These are phyloP conservation scores for Heliopora coerulea DNA, from an alignment of 92 coral and sea anemone species.

Conservation along the genomic window DNA sequence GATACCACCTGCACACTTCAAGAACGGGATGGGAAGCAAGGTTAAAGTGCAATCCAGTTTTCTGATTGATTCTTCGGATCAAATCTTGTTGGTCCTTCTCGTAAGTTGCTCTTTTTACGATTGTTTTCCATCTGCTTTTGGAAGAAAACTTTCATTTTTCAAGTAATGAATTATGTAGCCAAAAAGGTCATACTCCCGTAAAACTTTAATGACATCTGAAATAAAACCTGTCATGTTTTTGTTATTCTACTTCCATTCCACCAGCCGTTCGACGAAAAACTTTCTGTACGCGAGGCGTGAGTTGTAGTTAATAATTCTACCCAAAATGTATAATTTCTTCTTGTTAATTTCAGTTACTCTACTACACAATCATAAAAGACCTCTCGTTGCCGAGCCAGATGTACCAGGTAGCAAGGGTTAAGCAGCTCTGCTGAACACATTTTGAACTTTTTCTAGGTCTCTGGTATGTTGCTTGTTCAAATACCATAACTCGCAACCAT, in stretches of 20 bases:
- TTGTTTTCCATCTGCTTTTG: not conserved
- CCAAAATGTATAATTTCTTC: not conserved
- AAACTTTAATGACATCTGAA: not conserved
- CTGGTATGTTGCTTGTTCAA: not conserved
- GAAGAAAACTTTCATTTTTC: not conserved
- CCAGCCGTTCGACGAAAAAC: not conserved
- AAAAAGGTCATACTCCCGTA: slow-evolving; percentile 5
- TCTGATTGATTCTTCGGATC: not conserved
- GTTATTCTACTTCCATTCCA: slow-evolving; percentile 14
- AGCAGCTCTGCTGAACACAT: slow-evolving; percentile 11
- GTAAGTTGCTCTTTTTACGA: not conserved
- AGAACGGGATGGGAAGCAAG: not conserved
- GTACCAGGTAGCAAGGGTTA: slow-evolving; percentile 12
- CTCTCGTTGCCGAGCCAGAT: slow-evolving; percentile 29
- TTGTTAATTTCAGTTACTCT: not conserved
- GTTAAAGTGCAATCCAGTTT: not conserved
- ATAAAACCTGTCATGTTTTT: not conserved
- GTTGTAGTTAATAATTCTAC: not conserved
- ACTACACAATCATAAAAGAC: not conserved
- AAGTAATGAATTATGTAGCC: not conserved
- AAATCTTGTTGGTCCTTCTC: not conserved
- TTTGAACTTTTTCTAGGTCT: not conserved
- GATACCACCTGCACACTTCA: not conserved
- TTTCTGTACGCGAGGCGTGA: not conserved
- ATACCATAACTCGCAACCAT: slow-evolving; percentile 1